Evolutionary conservation across 2,113 vertebrate species (phyloP), one percentile per base, ranked within the genome.

Genomic region (Heterotis niloticus): DNA sequence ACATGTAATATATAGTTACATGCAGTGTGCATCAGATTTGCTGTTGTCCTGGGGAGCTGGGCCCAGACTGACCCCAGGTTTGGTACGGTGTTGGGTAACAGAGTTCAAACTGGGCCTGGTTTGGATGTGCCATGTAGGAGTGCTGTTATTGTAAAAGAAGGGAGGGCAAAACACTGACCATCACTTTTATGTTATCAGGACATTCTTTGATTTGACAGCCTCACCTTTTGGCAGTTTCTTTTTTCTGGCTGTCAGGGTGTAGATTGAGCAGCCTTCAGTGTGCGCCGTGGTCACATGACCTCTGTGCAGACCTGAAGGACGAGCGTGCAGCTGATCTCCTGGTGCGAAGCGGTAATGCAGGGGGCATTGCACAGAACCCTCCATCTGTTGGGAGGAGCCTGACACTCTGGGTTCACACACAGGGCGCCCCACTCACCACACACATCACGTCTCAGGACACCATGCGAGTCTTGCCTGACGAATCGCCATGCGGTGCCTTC

Each of bases 301-400:
- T 62, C 74, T 52, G 62, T 26, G 60, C 62, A 29, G 29, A 66
- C 51, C 44, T 65, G 60, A 51, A 52, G 62, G 62, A 51, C 60
- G n/a, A 66, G 62, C 13, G 60, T 44, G 62, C 75, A 57, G 71
- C 71, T 57, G 54, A 52, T n/a, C 54, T 0, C 23, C 10, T 0
- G 52, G 54, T 24, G 71, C 13, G 10, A 23, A 59, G 71, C 24
- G 4, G 71, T 10, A 4, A 23, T 10, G 26, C 54, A 54, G 51
- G 70, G 52, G 70, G 71, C 71, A 74, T 24, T 4, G 69, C 1
- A 26, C 14, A 51, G 71, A n/a, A n/a, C 54, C 71, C 52, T 74
- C 71, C 71, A 74, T 74, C 54, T 74, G 71, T 74, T 24, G 52
- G 26, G 71, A 26, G 71, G 71, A 73, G 52, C 52, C 51, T 57